Base-by-base conservation (phyloP, 2,888 invertebrate genomes). In the Epirrita christyi region DNA sequence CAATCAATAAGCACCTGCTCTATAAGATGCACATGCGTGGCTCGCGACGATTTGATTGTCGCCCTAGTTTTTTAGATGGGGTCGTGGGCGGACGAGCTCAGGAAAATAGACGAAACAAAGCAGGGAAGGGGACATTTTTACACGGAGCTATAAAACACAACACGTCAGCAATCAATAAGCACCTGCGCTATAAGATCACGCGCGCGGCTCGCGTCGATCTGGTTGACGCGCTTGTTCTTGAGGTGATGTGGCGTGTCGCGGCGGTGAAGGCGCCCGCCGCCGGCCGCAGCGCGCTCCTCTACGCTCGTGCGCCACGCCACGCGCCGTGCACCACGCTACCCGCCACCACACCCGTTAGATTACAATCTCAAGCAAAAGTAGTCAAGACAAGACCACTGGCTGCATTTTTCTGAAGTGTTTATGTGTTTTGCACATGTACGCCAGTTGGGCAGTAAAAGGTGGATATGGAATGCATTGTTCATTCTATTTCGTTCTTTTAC, bases 211-310 rank as follows among this genome's bases (percentile, higher is more conserved):
- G 92, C 86, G 80, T 92, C 92, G 60, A 90, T 85, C 72, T 85
- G 86, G 81, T 86, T 90, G 83, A 99, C 97, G 79, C 99, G 95
- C 86, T 99, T 99, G 93, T 98, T 98, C 94, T 99, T 99, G 81
- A 98, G 94, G 89, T 99, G 99, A 93, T 99, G 99, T 46, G 99
- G 99, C 15, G 99, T 99, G 93, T 99, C 99, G 76, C 99, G 95
- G 61, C 97, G 94, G 82, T 97, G 96, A 61, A 98, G 94, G 59
- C 95, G 93, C 76, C 94, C 61, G 45, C 68, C 71, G 46, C 67
- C 72, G 76, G 87, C 70, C 78, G 54, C 69, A 37, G 80, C 76
- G 55, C 80, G 76, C 63, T 80, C 82, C 65, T 75, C 73, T 57
- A 80, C 81, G 15, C 77, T 76, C 38, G 79, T 73, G 84, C 95